Conservation (phyloP, 2,888 invertebrate genomes). For the Mimas tiliae region DNA sequence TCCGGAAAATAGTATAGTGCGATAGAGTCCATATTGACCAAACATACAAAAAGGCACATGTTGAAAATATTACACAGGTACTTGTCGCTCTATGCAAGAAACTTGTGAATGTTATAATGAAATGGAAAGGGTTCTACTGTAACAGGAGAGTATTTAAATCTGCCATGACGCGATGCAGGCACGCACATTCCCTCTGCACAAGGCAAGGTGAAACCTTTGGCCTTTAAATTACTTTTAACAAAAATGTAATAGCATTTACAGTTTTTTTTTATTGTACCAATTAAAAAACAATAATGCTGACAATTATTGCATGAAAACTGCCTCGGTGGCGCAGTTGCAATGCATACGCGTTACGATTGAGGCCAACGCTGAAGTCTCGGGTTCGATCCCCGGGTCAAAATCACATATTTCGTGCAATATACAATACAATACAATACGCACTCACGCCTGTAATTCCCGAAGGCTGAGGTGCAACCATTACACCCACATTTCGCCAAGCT, state of each 20-base stretch:
- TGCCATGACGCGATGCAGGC: constrained; percentile 52
- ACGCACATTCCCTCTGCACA: constrained; percentile 53
- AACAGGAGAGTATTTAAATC: constrained; percentile 54
- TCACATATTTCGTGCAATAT: too few species aligned
- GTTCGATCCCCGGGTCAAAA: too few species aligned
- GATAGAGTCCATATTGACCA: neutral
- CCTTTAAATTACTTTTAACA: neutral
- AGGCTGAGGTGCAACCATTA: too few species aligned
- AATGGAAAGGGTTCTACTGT: constrained; percentile 34
- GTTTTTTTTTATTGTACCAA: neutral
- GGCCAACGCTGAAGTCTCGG: too few species aligned
- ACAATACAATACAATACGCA: too few species aligned
- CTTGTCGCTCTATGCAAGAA: constrained; percentile 12
- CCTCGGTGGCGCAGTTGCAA: too few species aligned
- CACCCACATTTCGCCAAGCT: too few species aligned
- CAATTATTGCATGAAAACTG: neutral
- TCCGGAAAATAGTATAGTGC: too few species aligned
- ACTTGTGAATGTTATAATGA: constrained; percentile 22
- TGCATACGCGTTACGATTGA: too few species aligned
- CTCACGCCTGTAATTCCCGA: too few species aligned
- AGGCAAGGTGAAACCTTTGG: constrained; percentile 17
- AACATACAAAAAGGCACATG: neutral
- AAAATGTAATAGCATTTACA: neutral
- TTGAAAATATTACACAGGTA: neutral
- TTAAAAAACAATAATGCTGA: neutral